Conservation (phyloP, 1,140 invertebrate genomes). For the Camponotus vicinus region DNA sequence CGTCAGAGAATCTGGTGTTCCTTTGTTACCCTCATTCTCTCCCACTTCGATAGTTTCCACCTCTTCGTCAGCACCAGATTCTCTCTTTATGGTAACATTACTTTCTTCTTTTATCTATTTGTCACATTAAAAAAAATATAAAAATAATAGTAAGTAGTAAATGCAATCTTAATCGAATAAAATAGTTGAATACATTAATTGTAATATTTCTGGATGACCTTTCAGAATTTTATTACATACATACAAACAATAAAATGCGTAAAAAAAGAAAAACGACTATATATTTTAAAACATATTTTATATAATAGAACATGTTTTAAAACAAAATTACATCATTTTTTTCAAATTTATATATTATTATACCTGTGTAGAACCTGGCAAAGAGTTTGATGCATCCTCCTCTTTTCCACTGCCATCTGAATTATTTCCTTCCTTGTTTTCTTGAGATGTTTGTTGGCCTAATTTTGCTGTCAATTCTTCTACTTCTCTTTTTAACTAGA, state of each 20-base stretch:
- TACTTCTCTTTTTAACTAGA: constrained; percentile 89
- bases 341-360: constrained; percentile 47
- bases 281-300: too few species aligned
- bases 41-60: constrained; percentile 83
- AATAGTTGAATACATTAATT: constrained; percentile 12
- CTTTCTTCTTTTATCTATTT: constrained; percentile 84
- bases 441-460: constrained; percentile 87
- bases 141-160: not conserved
- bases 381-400: constrained; percentile 86
- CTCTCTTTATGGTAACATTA: constrained; percentile 83
- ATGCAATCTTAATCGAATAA: not conserved
- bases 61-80: constrained; percentile 85
- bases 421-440: constrained; percentile 88
- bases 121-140: not conserved
- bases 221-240: not conserved
- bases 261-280: not conserved
- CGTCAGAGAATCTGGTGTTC: constrained; percentile 79
- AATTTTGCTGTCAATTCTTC: constrained; percentile 89
- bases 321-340: constrained; percentile 57
- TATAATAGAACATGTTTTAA: too few species aligned
- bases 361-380: constrained; percentile 83
- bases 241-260: not conserved
- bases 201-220: not conserved
- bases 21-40: constrained; percentile 84
- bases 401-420: constrained; percentile 88